Percentiles rank a stretch among this genome's conserved stretches.
Conservation (phyloP, 2,888 invertebrate genomes). For the Crematogaster levior region DNA sequence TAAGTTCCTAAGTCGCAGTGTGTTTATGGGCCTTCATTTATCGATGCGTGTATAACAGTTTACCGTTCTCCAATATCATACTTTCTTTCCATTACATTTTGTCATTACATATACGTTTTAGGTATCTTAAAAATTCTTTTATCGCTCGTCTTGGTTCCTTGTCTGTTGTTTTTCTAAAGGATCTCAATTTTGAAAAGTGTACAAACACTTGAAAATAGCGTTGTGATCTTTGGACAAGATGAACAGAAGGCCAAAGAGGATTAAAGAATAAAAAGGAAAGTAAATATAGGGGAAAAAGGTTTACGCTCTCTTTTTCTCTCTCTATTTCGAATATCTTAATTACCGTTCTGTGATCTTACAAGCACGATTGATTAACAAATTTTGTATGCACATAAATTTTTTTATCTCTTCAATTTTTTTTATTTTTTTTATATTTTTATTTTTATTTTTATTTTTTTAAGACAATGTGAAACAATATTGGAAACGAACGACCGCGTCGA, state of each 20-base stretch:
- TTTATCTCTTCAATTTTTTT: background rate
- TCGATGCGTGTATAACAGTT: slow-evolving; percentile 12
- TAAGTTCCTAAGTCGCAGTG: slow-evolving; percentile 22
- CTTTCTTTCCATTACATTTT: background rate
- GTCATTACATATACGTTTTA: background rate
- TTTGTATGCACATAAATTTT: background rate
- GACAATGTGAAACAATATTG: slow-evolving; percentile 6
- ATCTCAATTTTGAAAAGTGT: background rate
- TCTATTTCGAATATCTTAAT: background rate
- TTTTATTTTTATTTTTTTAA: too few relatives aligned
- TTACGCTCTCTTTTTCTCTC: too few relatives aligned
- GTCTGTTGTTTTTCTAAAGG: background rate
- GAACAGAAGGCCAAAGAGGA: background rate
- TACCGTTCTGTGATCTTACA: background rate
- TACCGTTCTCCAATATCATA: background rate
- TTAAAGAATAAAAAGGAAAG: background rate
- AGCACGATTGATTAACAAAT: background rate
- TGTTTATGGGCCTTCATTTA: slow-evolving; percentile 37
- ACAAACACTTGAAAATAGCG: background rate
- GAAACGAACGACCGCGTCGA: slow-evolving; percentile 19
- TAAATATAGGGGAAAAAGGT: too few relatives aligned
- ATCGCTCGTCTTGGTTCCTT: background rate
- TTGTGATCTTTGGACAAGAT: background rate
- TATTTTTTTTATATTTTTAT: too few relatives aligned
- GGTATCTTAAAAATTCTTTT: background rate